These are phyloP conservation scores for Phrynocephalus guinanensis DNA, from an alignment of 2,797 vertebrate species.

Conservation along the genomic window DNA sequence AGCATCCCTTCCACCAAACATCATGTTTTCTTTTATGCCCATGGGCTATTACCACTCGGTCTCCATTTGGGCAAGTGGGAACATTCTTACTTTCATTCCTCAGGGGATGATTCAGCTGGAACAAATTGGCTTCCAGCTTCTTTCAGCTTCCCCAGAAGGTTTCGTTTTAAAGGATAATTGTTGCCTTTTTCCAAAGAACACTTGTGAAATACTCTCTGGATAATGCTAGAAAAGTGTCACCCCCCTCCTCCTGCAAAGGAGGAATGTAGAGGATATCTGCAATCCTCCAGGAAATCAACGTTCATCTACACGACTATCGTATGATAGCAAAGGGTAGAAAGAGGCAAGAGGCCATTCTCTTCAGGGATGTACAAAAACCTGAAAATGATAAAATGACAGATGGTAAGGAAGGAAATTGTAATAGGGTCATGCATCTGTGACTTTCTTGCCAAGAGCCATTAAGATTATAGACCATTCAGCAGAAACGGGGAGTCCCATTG, in stretches of 20 bases:
- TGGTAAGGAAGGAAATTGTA: slow-evolving; percentile 24
- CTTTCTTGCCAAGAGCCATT: slow-evolving; percentile 27
- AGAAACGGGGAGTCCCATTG: slow-evolving; percentile 33
- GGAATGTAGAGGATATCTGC: not conserved
- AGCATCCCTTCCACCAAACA: not conserved
- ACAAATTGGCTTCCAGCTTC: not conserved
- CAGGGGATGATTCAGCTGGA: not conserved
- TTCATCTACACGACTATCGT: not conserved
- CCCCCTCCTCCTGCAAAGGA: not conserved
- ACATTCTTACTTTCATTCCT: not conserved
- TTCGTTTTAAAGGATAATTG: slow-evolving; percentile 2
- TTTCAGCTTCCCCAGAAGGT: not conserved
- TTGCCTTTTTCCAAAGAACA: not conserved
- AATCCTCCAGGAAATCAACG: not conserved
- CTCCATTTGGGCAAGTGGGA: not conserved
- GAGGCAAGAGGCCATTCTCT: slow-evolving; percentile 28
- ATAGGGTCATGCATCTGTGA: slow-evolving; percentile 21
- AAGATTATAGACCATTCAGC: slow-evolving; percentile 37
- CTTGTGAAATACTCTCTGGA: not conserved
- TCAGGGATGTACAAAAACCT: slow-evolving; percentile 36
- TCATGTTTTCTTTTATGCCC: not conserved
- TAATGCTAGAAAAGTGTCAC: slow-evolving; percentile 6
- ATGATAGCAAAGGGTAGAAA: not conserved
- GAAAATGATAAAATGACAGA: slow-evolving; percentile 30
- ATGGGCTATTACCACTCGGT: not conserved